Percentiles rank a stretch among this genome's conserved stretches.
phyloP scores from a whole-genome alignment of 1,140 invertebrate genomes.

The Littorina saxatilis region DNA sequence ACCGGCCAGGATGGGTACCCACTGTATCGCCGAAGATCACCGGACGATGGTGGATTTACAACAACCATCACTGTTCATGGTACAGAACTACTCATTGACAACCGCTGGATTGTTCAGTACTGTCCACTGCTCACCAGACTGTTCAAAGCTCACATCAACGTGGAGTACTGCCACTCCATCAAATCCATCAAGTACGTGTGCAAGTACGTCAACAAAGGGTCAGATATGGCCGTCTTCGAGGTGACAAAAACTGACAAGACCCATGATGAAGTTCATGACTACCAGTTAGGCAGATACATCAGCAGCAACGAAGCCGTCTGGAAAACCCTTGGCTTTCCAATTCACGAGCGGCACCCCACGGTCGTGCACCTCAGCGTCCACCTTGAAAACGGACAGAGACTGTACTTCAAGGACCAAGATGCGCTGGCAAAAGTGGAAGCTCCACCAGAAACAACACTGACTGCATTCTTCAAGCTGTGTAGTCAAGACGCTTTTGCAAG shows the following conservation, averaged over 20 bases:
- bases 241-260: slow-evolving; percentile 19
- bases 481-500: slow-evolving; percentile 59
- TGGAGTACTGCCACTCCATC: slow-evolving; percentile 49
- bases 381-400: slow-evolving; percentile 75
- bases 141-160: slow-evolving; percentile 50
- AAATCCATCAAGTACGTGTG: slow-evolving; percentile 51
- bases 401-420: slow-evolving; percentile 71
- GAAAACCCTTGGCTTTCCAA: slow-evolving; percentile 57
- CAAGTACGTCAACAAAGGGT: slow-evolving; percentile 50
- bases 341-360: slow-evolving; percentile 74
- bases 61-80: neutral
- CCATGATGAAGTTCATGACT: no score
- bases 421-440: slow-evolving; percentile 50
- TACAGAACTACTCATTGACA: slow-evolving; percentile 42
- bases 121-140: slow-evolving; percentile 40
- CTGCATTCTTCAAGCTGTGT: slow-evolving; percentile 67
- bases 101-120: slow-evolving; percentile 55
- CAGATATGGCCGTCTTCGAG: slow-evolving; percentile 40
- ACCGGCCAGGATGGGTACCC: slow-evolving; percentile 73
- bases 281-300: slow-evolving; percentile 57
- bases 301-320: slow-evolving; percentile 64
- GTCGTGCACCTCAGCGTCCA: slow-evolving; percentile 74
- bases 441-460: slow-evolving; percentile 73
- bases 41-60: slow-evolving; percentile 33
- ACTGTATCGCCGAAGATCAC: slow-evolving; percentile 63